Evolutionary conservation across 2,113 vertebrate species (phyloP).

Genomic region (Semnornis frantzii): DNA sequence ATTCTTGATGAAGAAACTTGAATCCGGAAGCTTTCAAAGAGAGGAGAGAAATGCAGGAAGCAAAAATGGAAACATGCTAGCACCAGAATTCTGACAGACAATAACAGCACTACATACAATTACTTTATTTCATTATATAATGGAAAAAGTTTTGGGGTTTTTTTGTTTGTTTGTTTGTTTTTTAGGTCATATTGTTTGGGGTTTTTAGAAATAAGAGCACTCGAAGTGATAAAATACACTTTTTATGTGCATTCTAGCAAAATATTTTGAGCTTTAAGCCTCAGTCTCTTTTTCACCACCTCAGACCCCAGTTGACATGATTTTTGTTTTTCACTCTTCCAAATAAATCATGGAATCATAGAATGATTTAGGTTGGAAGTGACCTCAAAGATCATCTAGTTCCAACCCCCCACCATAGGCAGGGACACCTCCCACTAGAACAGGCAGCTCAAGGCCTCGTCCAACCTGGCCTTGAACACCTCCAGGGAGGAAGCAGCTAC

Average conservation of each 20-base stretch:
- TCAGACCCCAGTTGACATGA: neutral
- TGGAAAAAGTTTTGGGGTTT: no score
- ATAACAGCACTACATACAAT: neutral
- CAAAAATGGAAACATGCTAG: neutral
- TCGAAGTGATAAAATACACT: neutral
- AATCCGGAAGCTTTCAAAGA: neutral
- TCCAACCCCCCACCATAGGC: no score
- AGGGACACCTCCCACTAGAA: no score
- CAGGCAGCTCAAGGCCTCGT: no score
- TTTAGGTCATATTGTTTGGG: accelerated
- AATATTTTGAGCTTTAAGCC: neutral
- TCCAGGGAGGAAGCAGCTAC: no score
- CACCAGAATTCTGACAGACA: neutral
- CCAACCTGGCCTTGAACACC: no score
- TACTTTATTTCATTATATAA: neutral
- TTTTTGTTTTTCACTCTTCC: neutral
- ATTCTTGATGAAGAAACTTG: neutral
- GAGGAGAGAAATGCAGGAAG: neutral
- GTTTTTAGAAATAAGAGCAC: neutral
- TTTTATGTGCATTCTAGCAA: neutral
- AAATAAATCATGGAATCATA: neutral
- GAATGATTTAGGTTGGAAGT: no score
- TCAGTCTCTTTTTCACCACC: neutral
- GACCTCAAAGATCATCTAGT: neutral
- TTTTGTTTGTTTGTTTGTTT: neutral